These are phyloP conservation scores for Adrianichthys oophorus DNA, from an alignment of 2,797 vertebrate genomes.

Conservation along the genomic window DNA sequence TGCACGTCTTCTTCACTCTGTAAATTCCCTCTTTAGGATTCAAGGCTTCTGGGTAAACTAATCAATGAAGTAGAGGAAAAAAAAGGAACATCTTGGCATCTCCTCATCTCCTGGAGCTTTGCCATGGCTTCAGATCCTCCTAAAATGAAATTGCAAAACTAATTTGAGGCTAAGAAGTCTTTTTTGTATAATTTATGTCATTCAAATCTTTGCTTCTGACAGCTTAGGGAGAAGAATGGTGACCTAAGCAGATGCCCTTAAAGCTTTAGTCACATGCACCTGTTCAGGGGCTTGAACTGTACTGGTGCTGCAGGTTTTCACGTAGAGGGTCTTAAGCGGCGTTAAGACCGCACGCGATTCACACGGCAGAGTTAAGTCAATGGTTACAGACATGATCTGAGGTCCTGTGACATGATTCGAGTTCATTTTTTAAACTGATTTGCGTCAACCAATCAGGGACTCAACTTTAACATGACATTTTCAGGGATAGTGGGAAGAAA, in stretches of 20 bases:
- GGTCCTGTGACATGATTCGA: no score
- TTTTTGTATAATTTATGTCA: no score
- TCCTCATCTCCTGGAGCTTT: constrained; percentile 22
- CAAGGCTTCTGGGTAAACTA: constrained; percentile 47
- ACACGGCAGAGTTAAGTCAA: no score
- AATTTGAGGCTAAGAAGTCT: constrained; percentile 11
- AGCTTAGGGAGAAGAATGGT: no score
- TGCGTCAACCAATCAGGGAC: no score
- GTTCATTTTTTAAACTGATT: no score
- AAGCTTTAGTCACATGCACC: constrained; percentile 1
- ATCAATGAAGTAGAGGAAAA: constrained; percentile 32
- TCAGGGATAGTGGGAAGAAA: no score
- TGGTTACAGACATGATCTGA: no score
- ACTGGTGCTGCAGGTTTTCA: background rate
- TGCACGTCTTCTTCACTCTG: constrained; percentile 3
- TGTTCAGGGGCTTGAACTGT: constrained; percentile 6
- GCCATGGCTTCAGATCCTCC: constrained; percentile 31
- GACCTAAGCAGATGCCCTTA: no score
- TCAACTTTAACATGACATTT: no score
- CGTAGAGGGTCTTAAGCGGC: constrained; percentile 2
- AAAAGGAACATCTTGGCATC: constrained; percentile 42
- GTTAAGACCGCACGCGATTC: no score
- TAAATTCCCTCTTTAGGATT: constrained; percentile 12
- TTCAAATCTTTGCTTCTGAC: no score
- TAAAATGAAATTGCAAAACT: constrained; percentile 3